These are phyloP conservation scores for Leptopilina drosophilae DNA, from an alignment of 2,888 invertebrate genomes.

Conservation along the genomic window DNA sequence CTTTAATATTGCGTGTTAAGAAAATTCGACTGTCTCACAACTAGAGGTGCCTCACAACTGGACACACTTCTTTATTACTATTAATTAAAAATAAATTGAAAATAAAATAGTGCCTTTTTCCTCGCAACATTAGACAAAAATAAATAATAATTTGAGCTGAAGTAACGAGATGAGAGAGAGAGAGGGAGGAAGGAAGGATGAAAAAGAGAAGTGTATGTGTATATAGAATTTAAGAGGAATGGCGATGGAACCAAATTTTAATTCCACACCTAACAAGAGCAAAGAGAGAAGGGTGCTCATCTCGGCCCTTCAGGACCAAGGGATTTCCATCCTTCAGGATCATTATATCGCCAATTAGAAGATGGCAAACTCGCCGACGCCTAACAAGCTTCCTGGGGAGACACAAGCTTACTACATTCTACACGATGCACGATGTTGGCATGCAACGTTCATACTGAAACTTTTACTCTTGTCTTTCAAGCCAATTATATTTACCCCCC, in stretches of 20 bases:
- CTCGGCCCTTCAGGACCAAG: constrained; percentile 59
- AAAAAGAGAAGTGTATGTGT: too few relatives aligned
- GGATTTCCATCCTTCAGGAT: constrained; percentile 76
- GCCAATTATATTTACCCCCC: constrained; percentile 20
- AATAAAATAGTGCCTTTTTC: too few relatives aligned
- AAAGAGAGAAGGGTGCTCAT: constrained; percentile 56
- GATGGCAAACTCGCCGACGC: constrained; percentile 74
- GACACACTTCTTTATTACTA: too few relatives aligned
- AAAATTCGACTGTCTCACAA: too few relatives aligned
- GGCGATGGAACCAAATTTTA: constrained; percentile 68
- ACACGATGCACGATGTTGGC: constrained; percentile 13
- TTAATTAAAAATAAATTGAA: too few relatives aligned
- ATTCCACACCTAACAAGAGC: constrained; percentile 64
- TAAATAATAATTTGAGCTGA: constrained; percentile 28
- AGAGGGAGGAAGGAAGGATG: constrained; percentile 46
- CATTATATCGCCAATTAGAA: constrained; percentile 78
- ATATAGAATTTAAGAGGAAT: constrained; percentile 45
- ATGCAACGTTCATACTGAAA: constrained; percentile 31
- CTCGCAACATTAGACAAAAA: not conserved
- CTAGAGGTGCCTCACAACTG: too few relatives aligned
- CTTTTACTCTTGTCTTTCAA: constrained; percentile 30
- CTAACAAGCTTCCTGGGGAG: constrained; percentile 77
- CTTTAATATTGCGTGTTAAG: too few relatives aligned
- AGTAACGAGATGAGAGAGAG: constrained; percentile 41
- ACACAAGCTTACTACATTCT: constrained; percentile 66